Base-by-base conservation (phyloP, 2,888 invertebrate species). In the Lomographa bimaculata region DNA sequence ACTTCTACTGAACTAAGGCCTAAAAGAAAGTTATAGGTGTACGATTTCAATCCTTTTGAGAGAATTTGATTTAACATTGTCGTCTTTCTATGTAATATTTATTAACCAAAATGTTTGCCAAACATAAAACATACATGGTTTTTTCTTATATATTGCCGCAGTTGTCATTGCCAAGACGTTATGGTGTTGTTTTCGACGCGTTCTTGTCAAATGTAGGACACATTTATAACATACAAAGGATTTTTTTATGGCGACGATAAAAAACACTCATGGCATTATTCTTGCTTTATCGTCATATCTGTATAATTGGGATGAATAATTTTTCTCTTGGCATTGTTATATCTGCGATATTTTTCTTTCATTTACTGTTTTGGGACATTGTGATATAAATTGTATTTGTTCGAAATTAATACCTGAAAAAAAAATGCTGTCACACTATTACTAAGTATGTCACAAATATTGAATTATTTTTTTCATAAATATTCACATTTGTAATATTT, bases 131-230 rank as follows among this genome's bases (percentile, higher is more conserved):
- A 37, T 16, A 17, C 14, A 14, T 4, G 4, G 4, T 3, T 14
- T 14, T 4, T 14, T 14, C 21, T 38, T 36, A 32, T 41, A 37
- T 32, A 28, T 21, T 34, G 32, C 30, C 44, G 34, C 40, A 46
- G 42, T 43, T 42, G 49, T 43, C 49, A 47, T 54, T 41, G 30
- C 34, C 36, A 44, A 29, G 26, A 46, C 43, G 25, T 70, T 70
- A 76, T 64, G 61, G 63, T 50, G 71, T 72, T 76, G 74, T 78
- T 76, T 79, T 68, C 59, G 68, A 51, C 66, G 58, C 67, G 60
- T 60, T 61, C 67, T 61, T 57, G 47, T 53, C 60, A 67, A 67
- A 60, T 59, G 56, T 60, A 60, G 62, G 49, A 57, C 63, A 65
- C 58, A 54, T 56, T 42, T 46, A 44, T 38, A 39, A 12, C 33